Evolutionary conservation across 1,140 invertebrate species (phyloP), one percentile per base, ranked within the genome.

Genomic region (Apis florea): DNA sequence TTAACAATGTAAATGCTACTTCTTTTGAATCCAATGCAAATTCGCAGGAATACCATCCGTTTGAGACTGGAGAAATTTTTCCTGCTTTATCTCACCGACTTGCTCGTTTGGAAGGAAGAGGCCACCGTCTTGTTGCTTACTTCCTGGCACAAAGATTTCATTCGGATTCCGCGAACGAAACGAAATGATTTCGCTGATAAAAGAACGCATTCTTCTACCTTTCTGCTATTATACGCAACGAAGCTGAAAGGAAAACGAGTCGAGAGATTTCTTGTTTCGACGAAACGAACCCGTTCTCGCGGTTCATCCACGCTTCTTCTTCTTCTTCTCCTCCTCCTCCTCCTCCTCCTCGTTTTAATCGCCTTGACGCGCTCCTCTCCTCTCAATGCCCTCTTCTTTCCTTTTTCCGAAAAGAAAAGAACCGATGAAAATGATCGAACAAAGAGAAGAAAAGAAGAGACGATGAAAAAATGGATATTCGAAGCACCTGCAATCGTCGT

Each of bases 401-500:
- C 40, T 2, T 8, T 31, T 15, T 63, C 26, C 61, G 61, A 19
- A 63, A 31, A 63, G 9, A 5, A n/a, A n/a, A 40, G 6, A 40
- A 19, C 19, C 63, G 19, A 21, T 5, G 19, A 51, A 15, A 26
- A 51, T 5, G 31, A 40, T 40, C n/a, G 9, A 49, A 17, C 21
- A 13, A 59, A 40, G 40, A 26, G 19, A 47, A 17, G 47, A 49
- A 5, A 26, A 63, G 24, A 21, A 53, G 19, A 26, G 40, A 11
- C 12, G 10, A 40, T 15, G 70, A 9, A 80, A 66, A 73, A 80
- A 64, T 24, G 56, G n/a, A 80, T 66, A 53, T 61, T 47, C 21
- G 5, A 64, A 77, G 40, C 15, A 68, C 31, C 73, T 40, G 72
- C 66, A 86, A 81, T 68, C 75, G 72, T 68, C 75, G 72, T 69